A percentile compares a stretch with the other conserved stretches of the same genome.
Conservation (phyloP, 2,797 vertebrate genomes). For the Eulemur rubriventer region DNA sequence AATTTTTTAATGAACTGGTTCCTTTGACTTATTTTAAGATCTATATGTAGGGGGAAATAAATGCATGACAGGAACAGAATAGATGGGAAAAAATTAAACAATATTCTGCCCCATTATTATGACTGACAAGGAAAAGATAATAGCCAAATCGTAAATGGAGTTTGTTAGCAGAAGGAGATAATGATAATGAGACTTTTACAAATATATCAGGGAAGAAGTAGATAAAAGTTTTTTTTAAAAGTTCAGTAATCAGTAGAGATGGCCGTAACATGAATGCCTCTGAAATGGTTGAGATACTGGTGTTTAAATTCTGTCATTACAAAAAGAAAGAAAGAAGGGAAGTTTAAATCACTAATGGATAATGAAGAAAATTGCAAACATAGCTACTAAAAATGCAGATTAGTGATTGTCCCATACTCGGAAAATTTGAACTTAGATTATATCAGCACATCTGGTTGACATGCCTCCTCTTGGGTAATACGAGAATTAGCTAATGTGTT, state of each 20-base stretch:
- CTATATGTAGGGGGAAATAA: slow-evolving; percentile 48
- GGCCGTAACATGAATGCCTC: not conserved
- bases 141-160: slow-evolving; percentile 63
- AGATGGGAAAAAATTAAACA: slow-evolving; percentile 64
- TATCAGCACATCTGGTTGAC: slow-evolving; percentile 37
- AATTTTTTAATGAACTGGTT: slow-evolving; percentile 78
- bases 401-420: not conserved
- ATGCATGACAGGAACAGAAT: slow-evolving; percentile 69
- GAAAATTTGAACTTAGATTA: slow-evolving; percentile 23
- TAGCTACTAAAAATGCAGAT: slow-evolving; percentile 36
- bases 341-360: slow-evolving; percentile 12
- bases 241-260: slow-evolving; percentile 46
- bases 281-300: not conserved
- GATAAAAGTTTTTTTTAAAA: slow-evolving; percentile 58
- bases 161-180: slow-evolving; percentile 72
- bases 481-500: slow-evolving; percentile 48
- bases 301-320: slow-evolving; percentile 48
- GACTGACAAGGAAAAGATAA: slow-evolving; percentile 75
- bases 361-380: slow-evolving; percentile 24
- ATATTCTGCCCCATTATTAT: slow-evolving; percentile 69
- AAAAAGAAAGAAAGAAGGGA: slow-evolving; percentile 1
- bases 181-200: slow-evolving; percentile 65
- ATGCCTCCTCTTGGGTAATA: not conserved
- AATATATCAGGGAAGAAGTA: slow-evolving; percentile 53
- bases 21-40: slow-evolving; percentile 74